Percentiles rank a stretch among this genome's conserved stretches.
Conservation (phyloP, 2,113 vertebrate species). For the Dromiciops gliroides region DNA sequence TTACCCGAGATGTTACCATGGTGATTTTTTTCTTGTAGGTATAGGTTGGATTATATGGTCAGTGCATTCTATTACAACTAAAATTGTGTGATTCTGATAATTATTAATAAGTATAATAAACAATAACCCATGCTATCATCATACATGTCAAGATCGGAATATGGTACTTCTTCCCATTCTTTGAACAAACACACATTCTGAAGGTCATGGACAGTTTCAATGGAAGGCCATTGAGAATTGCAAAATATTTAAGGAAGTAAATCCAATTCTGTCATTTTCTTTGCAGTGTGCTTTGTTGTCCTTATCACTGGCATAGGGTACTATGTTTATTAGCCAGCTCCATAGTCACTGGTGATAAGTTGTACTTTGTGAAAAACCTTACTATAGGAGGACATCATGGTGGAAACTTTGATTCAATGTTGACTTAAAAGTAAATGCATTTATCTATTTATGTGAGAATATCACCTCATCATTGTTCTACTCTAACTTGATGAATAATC, state of each 20-base stretch:
- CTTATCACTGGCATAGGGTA: neutral
- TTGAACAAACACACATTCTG: neutral
- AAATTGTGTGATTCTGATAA: neutral
- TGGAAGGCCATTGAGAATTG: neutral
- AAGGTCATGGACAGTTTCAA: neutral
- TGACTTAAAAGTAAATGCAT: conserved; percentile 65
- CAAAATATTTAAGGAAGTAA: neutral
- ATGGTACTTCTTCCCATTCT: neutral
- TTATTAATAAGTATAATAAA: neutral
- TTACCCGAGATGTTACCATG: neutral
- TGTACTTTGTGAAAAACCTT: conserved; percentile 43
- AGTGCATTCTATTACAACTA: neutral
- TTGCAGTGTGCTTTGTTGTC: neutral
- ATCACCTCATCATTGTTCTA: conserved; percentile 41
- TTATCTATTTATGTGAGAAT: neutral
- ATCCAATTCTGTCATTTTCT: neutral
- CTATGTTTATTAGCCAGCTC: neutral
- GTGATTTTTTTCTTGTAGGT: neutral
- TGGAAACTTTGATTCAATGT: conserved; percentile 53
- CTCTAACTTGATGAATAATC: conserved; percentile 69
- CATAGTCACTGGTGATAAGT: neutral
- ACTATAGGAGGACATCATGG: conserved; percentile 45
- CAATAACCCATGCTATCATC: neutral
- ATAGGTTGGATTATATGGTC: neutral
- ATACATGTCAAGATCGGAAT: neutral